Conservation (phyloP, 1,140 invertebrate genomes). For the Aphidius gifuensis region DNA sequence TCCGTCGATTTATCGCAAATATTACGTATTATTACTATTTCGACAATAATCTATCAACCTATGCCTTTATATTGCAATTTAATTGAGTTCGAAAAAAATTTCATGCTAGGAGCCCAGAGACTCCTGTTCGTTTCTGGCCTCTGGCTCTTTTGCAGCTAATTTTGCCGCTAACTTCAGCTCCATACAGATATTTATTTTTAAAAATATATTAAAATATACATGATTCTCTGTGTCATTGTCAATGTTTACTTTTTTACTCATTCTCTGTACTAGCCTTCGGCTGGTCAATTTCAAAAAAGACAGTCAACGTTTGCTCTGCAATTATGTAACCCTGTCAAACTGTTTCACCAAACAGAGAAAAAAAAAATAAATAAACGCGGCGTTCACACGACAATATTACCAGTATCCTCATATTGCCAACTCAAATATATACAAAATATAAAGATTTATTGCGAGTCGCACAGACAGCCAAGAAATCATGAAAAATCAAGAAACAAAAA, state of each 20-base stretch:
- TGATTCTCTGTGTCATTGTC: background rate
- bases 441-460: background rate
- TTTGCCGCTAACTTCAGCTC: no score
- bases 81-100: no score
- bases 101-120: no score
- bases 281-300: conserved; percentile 31
- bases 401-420: background rate
- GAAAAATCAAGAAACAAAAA: background rate
- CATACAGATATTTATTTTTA: background rate
- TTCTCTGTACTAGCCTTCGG: conserved; percentile 1
- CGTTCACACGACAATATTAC: conserved; percentile 39
- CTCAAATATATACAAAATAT: conserved; percentile 9
- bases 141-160: no score
- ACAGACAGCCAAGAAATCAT: no score
- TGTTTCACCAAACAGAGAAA: conserved; percentile 45
- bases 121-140: no score
- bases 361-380: conserved; percentile 10
- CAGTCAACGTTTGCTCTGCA: conserved; percentile 48
- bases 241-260: conserved; percentile 7
- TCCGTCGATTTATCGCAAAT: no score
- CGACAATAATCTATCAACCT: no score
- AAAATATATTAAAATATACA: background rate
- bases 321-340: conserved; percentile 49
- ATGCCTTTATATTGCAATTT: no score
- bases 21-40: no score